Conservation (phyloP, 2,113 vertebrate species). For the Electrona antarctica region DNA sequence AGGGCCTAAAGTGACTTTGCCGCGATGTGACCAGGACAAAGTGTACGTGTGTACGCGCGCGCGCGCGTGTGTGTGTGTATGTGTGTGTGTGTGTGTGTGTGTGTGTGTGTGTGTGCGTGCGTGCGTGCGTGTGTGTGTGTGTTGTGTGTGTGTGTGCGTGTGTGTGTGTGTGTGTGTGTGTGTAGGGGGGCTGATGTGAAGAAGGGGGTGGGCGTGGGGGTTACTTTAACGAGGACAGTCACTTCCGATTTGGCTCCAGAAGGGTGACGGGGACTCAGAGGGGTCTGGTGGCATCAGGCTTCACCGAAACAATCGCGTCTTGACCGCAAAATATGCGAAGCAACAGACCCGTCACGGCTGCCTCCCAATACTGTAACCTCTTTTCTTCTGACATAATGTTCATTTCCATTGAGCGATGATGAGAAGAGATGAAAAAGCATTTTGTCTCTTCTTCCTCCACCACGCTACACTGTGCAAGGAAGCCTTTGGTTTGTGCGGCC, state of each 20-base stretch:
- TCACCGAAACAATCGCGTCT: conserved; percentile 63
- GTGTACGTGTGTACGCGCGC: conserved; percentile 28
- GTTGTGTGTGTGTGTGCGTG: not conserved
- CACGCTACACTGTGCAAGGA: conserved; percentile 67
- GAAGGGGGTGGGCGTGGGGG: conserved; percentile 1
- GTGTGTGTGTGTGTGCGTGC: conserved; percentile 39
- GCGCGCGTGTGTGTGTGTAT: conserved; percentile 40
- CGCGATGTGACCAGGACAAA: conserved; percentile 72
- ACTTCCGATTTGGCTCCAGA: conserved; percentile 71
- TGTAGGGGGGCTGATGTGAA: not conserved
- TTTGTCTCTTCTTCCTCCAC: conserved; percentile 33
- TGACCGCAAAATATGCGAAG: conserved; percentile 38
- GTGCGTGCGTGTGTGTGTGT: conserved; percentile 38
- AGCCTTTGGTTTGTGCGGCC: conserved; percentile 66
- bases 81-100: not conserved
- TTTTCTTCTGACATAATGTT: conserved; percentile 39
- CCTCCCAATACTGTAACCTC: conserved; percentile 38
- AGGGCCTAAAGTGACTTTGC: conserved; percentile 72
- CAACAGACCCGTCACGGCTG: conserved; percentile 50
- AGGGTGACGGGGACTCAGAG: conserved; percentile 72
- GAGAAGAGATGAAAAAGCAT: conserved; percentile 42
- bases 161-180: conserved; percentile 14
- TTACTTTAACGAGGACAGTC: conserved; percentile 65
- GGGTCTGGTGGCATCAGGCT: conserved; percentile 58
- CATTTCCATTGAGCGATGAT: conserved; percentile 47